phyloP scores from a whole-genome alignment of 2,888 invertebrate genomes.

The Drosophila lacicola region DNA sequence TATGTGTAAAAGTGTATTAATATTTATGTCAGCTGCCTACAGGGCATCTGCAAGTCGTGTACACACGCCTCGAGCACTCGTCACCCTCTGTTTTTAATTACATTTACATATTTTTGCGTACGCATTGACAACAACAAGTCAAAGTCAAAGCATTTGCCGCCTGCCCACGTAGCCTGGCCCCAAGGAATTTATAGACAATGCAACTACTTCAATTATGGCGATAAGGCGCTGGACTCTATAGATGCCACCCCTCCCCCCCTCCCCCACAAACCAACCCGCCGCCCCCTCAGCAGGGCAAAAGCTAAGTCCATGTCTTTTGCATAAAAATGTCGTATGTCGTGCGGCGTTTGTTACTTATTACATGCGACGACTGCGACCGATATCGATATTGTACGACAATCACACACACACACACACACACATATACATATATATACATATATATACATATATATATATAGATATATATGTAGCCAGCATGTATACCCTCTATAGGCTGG shows the following conservation, averaged over 20 bases:
- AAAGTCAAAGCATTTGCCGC: conserved; percentile 68
- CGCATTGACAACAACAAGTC: conserved; percentile 58
- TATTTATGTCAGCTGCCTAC: not conserved
- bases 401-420: conserved; percentile 22
- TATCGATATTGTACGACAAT: conserved; percentile 70
- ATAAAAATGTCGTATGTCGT: conserved; percentile 81
- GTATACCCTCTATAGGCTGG: conserved; percentile 26
- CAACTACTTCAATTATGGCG: conserved; percentile 79
- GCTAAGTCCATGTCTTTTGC: conserved; percentile 59
- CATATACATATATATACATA: conserved; percentile 1
- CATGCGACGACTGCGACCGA: conserved; percentile 61
- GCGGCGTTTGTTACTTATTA: conserved; percentile 80
- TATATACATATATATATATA: not conserved
- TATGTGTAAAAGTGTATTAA: no score
- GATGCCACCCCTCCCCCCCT: conserved; percentile 4
- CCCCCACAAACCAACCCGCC: not conserved
- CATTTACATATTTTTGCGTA: conserved; percentile 73
- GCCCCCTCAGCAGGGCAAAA: not conserved
- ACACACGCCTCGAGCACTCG: no score
- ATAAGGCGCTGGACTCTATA: conserved; percentile 49
- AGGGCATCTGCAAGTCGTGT: not conserved
- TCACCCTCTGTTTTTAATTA: conserved; percentile 59
- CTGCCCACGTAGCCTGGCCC: conserved; percentile 70
- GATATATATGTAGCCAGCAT: not conserved
- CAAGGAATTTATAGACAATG: conserved; percentile 78